These are phyloP conservation scores for Eulacestoma nigropectus DNA, from an alignment of 2,113 vertebrate genomes.

Conservation along the genomic window DNA sequence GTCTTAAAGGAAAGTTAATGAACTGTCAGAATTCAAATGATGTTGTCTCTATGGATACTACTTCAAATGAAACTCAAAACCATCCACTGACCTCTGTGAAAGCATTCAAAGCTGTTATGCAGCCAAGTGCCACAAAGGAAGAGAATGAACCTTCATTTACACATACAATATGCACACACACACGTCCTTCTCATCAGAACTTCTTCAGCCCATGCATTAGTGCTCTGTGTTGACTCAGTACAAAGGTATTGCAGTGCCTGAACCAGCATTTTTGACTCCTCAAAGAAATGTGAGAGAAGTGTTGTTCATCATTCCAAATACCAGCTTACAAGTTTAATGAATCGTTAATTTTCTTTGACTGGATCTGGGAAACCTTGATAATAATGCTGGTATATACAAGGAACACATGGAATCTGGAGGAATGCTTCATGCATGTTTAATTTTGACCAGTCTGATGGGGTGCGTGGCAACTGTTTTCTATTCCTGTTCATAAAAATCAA, in stretches of 20 bases:
- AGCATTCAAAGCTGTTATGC: not conserved
- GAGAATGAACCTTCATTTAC: not conserved
- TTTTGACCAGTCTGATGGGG: not conserved
- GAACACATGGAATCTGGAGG: not conserved
- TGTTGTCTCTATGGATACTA: not conserved
- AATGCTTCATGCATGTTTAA: not conserved
- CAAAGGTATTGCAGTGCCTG: not conserved
- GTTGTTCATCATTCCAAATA: not conserved
- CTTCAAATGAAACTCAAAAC: not conserved
- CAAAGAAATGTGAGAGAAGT: not conserved
- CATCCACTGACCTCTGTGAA: not conserved
- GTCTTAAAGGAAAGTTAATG: not conserved
- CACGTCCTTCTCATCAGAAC: not conserved
- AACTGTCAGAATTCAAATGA: not conserved
- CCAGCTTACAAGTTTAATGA: not conserved
- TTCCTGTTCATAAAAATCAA: not conserved
- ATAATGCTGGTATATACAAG: not conserved
- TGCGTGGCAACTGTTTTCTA: not conserved
- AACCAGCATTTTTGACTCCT: not conserved
- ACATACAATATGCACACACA: not conserved
- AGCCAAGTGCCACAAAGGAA: not conserved
- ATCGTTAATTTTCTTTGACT: constrained; percentile 11
- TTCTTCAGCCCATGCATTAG: not conserved
- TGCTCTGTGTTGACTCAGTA: not conserved
- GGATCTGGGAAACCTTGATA: not conserved